Conservation (phyloP, 2,797 vertebrate genomes). For the Mionectes olivaceus region DNA sequence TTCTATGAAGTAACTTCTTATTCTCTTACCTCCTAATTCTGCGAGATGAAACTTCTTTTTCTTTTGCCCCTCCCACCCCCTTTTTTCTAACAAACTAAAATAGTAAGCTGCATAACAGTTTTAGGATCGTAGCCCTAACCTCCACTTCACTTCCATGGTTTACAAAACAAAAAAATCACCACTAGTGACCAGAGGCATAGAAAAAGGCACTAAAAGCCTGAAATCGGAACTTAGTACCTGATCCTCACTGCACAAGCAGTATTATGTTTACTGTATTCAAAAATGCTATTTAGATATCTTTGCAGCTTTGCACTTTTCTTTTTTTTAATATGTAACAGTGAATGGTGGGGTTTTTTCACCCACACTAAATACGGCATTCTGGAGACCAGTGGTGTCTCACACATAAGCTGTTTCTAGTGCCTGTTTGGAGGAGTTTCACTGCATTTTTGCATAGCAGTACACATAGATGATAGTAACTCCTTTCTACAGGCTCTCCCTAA, state of each 20-base stretch:
- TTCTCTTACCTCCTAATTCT: background rate
- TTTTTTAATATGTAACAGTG: background rate
- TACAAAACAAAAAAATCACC: background rate
- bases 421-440: background rate
- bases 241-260: background rate
- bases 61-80: background rate
- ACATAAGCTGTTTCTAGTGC: background rate
- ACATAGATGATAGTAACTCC: background rate
- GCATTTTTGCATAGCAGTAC: background rate
- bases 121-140: background rate
- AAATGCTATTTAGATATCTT: background rate
- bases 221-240: background rate
- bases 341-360: background rate
- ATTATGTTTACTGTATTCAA: background rate
- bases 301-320: background rate
- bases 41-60: background rate
- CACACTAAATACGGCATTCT: background rate
- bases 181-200: background rate
- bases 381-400: too few relatives aligned
- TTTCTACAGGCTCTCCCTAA: background rate
- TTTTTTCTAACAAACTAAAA: background rate
- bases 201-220: background rate
- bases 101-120: background rate
- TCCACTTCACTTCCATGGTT: background rate
- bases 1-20: background rate